Conservation (phyloP, 2,113 vertebrate genomes). For the Athene noctua region DNA sequence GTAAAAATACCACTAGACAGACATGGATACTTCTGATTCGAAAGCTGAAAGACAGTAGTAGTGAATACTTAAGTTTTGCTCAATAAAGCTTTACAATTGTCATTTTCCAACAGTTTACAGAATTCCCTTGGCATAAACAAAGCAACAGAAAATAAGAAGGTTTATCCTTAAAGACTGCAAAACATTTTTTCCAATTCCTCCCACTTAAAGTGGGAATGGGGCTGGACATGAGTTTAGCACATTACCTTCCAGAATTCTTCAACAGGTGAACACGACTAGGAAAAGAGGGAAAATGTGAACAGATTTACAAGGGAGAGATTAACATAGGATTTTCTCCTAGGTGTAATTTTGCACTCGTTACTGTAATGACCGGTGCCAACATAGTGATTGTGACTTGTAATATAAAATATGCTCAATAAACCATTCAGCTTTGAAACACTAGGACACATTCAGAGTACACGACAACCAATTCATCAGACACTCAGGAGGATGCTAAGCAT, state of each 20-base stretch:
- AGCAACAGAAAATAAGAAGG: not conserved
- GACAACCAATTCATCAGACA: not conserved
- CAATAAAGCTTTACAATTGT: not conserved
- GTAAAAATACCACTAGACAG: constrained; percentile 3
- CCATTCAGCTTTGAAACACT: not conserved
- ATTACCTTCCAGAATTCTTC: not conserved
- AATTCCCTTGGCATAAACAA: not conserved
- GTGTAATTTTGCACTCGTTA: not conserved
- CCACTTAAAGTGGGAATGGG: not conserved
- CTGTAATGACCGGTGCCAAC: not conserved
- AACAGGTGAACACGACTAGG: not conserved
- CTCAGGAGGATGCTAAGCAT: not conserved
- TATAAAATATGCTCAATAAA: not conserved
- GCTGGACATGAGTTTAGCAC: not conserved
- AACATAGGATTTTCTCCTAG: not conserved
- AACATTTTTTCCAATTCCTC: not conserved
- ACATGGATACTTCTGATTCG: not conserved
- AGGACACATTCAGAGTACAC: not conserved
- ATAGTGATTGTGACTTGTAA: not conserved
- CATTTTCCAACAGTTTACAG: not conserved
- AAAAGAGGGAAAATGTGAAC: not conserved
- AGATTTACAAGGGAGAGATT: not conserved
- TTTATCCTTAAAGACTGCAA: not conserved
- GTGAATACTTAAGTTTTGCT: not conserved
- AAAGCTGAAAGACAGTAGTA: not conserved